Conservation (phyloP, 2,888 invertebrate genomes). For the Aromia moschata region DNA sequence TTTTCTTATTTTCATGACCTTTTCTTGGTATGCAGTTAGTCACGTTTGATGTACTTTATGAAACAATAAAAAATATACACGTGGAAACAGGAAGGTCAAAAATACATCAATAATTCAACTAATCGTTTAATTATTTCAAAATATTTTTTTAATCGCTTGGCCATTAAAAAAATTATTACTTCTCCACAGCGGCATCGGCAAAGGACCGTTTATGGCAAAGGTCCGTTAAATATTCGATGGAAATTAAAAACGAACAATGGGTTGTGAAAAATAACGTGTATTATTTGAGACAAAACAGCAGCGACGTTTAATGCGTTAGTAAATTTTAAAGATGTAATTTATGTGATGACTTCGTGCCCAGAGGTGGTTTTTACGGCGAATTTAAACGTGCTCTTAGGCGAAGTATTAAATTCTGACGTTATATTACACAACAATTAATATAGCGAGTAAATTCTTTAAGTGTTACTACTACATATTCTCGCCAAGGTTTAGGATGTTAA, state of each 20-base stretch:
- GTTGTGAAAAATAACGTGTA: conserved; percentile 10
- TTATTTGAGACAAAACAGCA: conserved; percentile 22
- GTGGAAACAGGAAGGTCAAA: too few species aligned
- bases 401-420: conserved; percentile 16
- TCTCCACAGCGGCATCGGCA: not conserved
- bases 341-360: conserved; percentile 21
- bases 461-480: too few species aligned
- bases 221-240: not conserved
- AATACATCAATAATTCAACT: too few species aligned
- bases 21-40: too few species aligned
- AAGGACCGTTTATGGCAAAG: conserved; percentile 7
- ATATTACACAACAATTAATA: not conserved
- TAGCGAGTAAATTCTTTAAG: too few species aligned
- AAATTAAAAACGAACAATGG: not conserved
- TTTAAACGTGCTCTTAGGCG: conserved; percentile 18
- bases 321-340: conserved; percentile 17
- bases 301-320: conserved; percentile 8
- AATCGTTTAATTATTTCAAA: too few species aligned
- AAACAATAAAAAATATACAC: too few species aligned
- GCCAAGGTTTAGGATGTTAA: too few species aligned
- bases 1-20: too few species aligned
- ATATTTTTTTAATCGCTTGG: too few species aligned
- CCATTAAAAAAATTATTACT: too few species aligned
- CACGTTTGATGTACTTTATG: too few species aligned
- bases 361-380: conserved; percentile 12